Evolutionary conservation across 2,797 vertebrate genomes (phyloP).

Genomic region (Bufotes viridis): DNA sequence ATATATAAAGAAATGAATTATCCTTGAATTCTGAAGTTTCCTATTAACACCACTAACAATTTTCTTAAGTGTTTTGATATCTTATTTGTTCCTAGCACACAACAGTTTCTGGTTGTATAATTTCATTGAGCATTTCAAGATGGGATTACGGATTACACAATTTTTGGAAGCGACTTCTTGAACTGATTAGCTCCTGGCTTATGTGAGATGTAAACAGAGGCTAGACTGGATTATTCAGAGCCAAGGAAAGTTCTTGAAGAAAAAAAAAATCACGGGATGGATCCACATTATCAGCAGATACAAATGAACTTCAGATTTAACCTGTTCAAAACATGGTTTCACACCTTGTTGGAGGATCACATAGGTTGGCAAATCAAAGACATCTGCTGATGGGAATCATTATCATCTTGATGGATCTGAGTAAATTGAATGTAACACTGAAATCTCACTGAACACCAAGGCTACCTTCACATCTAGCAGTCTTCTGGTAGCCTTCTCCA

Average conservation of each 20-base stretch:
- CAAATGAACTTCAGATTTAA: slow-evolving; percentile 48
- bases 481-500: no score
- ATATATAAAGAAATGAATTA: no score
- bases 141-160: slow-evolving; percentile 34
- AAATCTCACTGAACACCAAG: background rate
- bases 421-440: background rate
- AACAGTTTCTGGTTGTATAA: slow-evolving; percentile 19
- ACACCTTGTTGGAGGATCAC: background rate
- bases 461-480: no score
- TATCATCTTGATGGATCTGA: background rate
- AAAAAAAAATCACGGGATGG: slow-evolving; percentile 5
- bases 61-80: background rate
- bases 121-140: slow-evolving; percentile 40
- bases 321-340: slow-evolving; percentile 7
- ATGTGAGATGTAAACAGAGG: slow-evolving; percentile 53
- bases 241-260: slow-evolving; percentile 48
- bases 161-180: background rate
- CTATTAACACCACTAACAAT: background rate
- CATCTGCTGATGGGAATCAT: background rate
- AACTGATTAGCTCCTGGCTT: slow-evolving; percentile 34
- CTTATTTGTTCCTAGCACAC: background rate
- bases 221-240: slow-evolving; percentile 25
- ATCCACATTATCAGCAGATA: slow-evolving; percentile 18
- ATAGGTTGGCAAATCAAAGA: background rate
- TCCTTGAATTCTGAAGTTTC: background rate